Evolutionary conservation across 2,113 vertebrate genomes (phyloP).

Genomic region (Coptodon rendalli): DNA sequence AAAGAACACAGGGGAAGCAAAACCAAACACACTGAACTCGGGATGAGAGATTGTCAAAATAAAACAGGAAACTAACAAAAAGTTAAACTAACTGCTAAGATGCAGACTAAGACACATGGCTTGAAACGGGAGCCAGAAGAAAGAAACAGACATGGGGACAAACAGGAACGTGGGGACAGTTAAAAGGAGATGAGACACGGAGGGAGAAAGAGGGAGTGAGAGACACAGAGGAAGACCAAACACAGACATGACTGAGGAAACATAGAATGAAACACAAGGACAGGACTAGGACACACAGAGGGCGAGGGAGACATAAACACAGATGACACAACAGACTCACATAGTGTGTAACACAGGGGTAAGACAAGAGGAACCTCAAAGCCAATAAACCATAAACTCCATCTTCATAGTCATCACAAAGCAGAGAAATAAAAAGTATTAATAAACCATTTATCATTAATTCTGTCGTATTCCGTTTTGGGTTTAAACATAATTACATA

Average conservation of each 20-base stretch:
- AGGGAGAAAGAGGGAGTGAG: not conserved
- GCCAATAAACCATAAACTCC: not conserved
- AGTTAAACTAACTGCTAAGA: too few relatives aligned
- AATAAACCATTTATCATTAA: not conserved
- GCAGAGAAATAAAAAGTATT: not conserved
- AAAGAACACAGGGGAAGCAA: not conserved
- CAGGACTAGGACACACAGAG: not conserved
- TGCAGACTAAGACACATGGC: not conserved
- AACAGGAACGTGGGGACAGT: not conserved
- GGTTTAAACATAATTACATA: not conserved
- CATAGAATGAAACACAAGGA: not conserved
- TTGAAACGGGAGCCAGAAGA: not conserved
- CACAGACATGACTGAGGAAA: not conserved
- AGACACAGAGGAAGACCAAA: not conserved
- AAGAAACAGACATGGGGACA: not conserved
- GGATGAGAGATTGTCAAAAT: not conserved
- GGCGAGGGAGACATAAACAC: not conserved
- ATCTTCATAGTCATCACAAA: not conserved
- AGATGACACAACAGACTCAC: not conserved
- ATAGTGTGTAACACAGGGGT: not conserved
- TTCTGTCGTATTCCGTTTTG: not conserved
- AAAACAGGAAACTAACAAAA: not conserved
- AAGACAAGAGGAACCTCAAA: not conserved
- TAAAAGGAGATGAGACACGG: not conserved
- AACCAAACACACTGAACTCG: not conserved